These are phyloP conservation scores for Nasalis larvatus DNA, from an alignment of 2,113 vertebrate genomes.

Conservation along the genomic window DNA sequence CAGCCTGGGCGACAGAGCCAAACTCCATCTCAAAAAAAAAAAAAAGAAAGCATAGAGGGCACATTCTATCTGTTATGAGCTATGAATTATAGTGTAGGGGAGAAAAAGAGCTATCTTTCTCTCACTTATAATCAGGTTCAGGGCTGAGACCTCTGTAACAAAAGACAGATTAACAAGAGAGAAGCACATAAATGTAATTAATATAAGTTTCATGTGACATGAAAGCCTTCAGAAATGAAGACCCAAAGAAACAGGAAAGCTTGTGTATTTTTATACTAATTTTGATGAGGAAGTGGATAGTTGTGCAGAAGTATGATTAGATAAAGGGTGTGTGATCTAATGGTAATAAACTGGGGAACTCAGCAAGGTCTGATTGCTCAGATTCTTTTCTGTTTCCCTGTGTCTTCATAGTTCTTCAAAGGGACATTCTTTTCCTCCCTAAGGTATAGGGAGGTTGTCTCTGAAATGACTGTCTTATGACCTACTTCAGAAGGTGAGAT, in stretches of 20 bases:
- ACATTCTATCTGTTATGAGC: background rate
- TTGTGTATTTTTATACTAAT: background rate
- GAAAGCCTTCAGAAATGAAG: background rate
- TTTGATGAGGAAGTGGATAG: background rate
- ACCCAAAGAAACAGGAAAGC: background rate
- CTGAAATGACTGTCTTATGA: background rate
- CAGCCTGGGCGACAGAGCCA: too few species aligned
- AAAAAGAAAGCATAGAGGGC: background rate
- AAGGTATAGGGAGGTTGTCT: background rate
- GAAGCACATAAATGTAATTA: background rate
- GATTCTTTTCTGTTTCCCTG: background rate
- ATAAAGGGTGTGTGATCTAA: background rate
- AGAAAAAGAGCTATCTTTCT: background rate
- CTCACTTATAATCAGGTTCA: background rate
- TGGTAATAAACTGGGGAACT: background rate
- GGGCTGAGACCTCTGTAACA: background rate
- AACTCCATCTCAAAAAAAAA: background rate
- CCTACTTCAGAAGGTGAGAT: background rate
- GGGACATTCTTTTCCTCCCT: background rate
- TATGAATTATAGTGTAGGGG: background rate
- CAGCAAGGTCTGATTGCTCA: background rate
- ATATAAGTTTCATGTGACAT: background rate
- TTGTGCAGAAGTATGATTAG: background rate
- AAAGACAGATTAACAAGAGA: background rate
- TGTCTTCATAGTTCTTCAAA: background rate